phyloP scores from a whole-genome alignment of 2,888 invertebrate species.

The Drosophila rellima region DNA sequence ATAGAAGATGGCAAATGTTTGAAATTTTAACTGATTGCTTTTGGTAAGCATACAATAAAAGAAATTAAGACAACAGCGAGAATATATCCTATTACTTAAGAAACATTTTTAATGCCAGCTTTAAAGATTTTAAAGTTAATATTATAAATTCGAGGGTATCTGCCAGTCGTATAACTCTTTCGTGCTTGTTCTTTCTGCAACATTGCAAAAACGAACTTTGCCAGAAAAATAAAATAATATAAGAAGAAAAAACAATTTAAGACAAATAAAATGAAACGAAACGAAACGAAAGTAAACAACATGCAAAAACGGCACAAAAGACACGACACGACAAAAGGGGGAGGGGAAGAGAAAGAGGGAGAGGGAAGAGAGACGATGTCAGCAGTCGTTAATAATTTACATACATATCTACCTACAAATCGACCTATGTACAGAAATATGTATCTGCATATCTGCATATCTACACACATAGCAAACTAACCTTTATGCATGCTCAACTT shows the following conservation, averaged over 20 bases:
- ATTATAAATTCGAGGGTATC: too few relatives aligned
- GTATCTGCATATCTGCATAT: conserved; percentile 6
- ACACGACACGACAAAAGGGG: conserved; percentile 35
- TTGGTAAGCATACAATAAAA: background rate
- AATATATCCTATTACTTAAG: background rate
- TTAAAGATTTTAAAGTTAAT: too few relatives aligned
- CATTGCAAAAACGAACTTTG: conserved; percentile 52
- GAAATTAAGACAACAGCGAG: too few relatives aligned
- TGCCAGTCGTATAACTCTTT: background rate
- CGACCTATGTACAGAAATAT: conserved; percentile 32
- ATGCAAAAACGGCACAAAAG: conserved; percentile 62
- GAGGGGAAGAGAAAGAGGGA: background rate
- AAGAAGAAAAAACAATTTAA: conserved; percentile 22
- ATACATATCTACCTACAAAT: conserved; percentile 38
- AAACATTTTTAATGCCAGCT: background rate
- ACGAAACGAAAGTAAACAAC: conserved; percentile 64
- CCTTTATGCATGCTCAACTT: conserved; percentile 51
- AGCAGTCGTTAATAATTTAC: conserved; percentile 57
- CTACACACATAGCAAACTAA: conserved; percentile 9
- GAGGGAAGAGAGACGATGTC: conserved; percentile 51
- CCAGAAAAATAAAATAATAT: conserved; percentile 41
- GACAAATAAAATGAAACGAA: conserved; percentile 39
- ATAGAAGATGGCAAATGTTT: background rate
- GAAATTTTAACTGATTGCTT: too few relatives aligned
- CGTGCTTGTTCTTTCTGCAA: conserved; percentile 41